Evolutionary conservation across 2,113 vertebrate species (phyloP).

Genomic region (Mesembrinibis cayennensis): DNA sequence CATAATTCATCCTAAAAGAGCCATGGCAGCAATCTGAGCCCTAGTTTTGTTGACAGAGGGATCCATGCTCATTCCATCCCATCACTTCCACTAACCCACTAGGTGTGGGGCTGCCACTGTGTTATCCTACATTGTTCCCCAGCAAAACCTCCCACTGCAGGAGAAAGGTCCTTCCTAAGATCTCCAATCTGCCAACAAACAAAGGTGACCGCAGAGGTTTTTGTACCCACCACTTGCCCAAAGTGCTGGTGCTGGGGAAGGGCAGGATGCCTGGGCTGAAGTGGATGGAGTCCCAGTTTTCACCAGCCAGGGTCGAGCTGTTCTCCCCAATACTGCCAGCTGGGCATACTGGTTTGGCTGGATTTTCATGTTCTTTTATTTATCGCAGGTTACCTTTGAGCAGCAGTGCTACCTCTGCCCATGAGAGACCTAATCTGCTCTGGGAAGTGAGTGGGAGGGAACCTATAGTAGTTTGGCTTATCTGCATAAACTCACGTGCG

Average conservation of each 20-base stretch:
- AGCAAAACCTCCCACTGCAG: background rate
- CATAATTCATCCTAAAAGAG: background rate
- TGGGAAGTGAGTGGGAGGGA: conserved; percentile 46
- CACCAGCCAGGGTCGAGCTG: background rate
- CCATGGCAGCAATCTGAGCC: background rate
- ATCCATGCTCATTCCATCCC: background rate
- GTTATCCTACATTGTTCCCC: background rate
- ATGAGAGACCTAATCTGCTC: background rate
- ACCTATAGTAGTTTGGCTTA: background rate
- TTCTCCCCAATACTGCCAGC: background rate
- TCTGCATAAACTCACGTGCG: accelerated
- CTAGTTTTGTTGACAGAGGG: background rate
- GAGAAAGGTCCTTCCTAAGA: background rate
- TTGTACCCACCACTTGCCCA: background rate
- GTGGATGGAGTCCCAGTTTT: background rate
- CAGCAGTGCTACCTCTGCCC: background rate
- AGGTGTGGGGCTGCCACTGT: background rate
- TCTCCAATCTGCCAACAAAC: accelerated
- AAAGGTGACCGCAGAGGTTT: background rate
- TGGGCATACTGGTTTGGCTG: background rate
- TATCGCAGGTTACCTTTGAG: background rate
- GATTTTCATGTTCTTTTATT: background rate
- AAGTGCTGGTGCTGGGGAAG: background rate
- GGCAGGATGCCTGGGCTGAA: background rate
- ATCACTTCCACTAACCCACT: background rate